Base-by-base conservation (phyloP, 2,888 invertebrate genomes). In the Coleophora deauratella region DNA sequence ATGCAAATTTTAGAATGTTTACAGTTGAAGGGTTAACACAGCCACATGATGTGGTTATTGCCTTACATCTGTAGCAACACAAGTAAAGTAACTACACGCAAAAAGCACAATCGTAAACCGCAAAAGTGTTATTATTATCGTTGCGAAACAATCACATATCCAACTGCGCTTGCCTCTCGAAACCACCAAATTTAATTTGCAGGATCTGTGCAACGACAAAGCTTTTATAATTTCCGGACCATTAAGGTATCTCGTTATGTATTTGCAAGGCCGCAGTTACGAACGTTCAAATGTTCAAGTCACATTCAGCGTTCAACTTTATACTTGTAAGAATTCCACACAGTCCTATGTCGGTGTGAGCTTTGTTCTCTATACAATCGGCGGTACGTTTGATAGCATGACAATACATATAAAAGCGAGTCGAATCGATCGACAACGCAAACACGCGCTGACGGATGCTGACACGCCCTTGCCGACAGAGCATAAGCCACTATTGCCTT, bases 361-460 rank as follows among this genome's bases (percentile, higher is more conserved):
- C 73, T 72, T 62, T 61, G 55, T 60, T 58, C 55, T 66, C 66
- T 55, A 65, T 48, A 59, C 61, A 66, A 40, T 50, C 53, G 43
- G 47, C 44, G 55, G 44, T 54, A 56, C 56, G 55, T 60, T 65
- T 62, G 52, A 50, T 59, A 61, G 60, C 47, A 51, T 69, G 74
- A 76, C 74, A 72, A 68, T 66, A n/a, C n/a, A n/a, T 71, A 70
- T 72, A 74, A 72, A 74, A 72, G 79, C 80, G 77, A 57, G 76
- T 75, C 80, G 57, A 78, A 82, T 82, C 71, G 77, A 77, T 78
- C 60, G 63, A 31, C 12, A 21, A 11, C 27, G 42, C 15, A 11
- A 15, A 13, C 40, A 42, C 43, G 44, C 45, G 35, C 57, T 72
- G 70, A 72, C 76, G 75, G 78, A 82, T 80, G 66, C 75, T 64